Percentiles rank a stretch among this genome's conserved stretches.
Conservation (phyloP, 2,797 vertebrate species). For the Ataeniobius toweri region DNA sequence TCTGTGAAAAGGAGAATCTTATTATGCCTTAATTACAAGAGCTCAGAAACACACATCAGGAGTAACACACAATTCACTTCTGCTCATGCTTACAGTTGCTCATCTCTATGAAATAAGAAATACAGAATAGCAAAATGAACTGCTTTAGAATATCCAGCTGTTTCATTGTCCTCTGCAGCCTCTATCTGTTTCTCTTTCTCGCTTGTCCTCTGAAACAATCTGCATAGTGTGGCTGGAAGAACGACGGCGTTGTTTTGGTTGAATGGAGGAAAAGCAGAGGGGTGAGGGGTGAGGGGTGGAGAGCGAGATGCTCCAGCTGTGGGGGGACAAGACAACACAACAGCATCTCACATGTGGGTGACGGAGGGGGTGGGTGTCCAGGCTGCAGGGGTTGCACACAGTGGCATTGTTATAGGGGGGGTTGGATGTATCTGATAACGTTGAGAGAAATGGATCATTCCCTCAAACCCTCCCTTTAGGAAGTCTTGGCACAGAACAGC, state of each 20-base stretch:
- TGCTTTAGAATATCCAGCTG: constrained; percentile 82
- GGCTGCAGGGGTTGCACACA: constrained; percentile 75
- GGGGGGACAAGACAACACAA: constrained; percentile 83
- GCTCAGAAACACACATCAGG: constrained; percentile 7
- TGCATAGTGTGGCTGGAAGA: constrained; percentile 81
- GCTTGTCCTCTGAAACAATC: constrained; percentile 83
- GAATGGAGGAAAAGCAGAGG: constrained; percentile 79
- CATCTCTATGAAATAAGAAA: constrained; percentile 63
- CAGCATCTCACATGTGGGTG: constrained; percentile 81
- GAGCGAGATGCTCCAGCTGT: constrained; percentile 84
- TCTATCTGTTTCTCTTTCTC: constrained; percentile 76
- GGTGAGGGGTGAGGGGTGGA: constrained; percentile 66
- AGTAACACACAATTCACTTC: constrained; percentile 7
- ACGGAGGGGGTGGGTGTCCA: constrained; percentile 45
- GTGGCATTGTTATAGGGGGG: constrained; percentile 80
- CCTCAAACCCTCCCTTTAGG: constrained; percentile 66
- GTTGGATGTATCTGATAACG: constrained; percentile 77
- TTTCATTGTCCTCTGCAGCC: constrained; percentile 82
- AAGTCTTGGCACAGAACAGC: constrained; percentile 67
- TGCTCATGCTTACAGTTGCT: constrained; percentile 13
- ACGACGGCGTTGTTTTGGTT: constrained; percentile 81
- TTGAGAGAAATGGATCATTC: constrained; percentile 80
- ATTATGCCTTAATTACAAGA: constrained; percentile 1
- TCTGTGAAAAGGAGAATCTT: background rate
- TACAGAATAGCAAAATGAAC: constrained; percentile 77